Evolutionary conservation across 2,113 vertebrate genomes (phyloP).

Genomic region (Siphamia tubifer): DNA sequence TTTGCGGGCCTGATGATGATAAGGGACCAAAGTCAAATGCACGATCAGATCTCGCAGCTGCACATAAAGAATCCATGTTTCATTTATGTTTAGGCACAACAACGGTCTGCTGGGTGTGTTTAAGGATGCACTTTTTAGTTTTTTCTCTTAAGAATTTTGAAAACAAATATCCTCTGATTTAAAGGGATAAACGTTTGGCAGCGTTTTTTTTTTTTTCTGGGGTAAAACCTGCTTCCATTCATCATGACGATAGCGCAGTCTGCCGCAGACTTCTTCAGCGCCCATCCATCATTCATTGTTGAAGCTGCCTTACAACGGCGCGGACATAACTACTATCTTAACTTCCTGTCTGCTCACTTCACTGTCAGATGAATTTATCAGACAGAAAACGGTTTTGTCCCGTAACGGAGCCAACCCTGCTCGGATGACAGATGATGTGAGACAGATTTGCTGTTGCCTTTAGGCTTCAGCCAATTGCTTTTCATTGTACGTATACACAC

Average conservation of each 20-base stretch:
- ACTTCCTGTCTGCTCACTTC: conserved; percentile 1
- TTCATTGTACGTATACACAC: conserved; percentile 40
- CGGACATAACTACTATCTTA: not conserved
- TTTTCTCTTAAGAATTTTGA: not conserved
- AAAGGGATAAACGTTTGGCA: not conserved
- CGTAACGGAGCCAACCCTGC: not conserved
- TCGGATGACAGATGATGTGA: conserved; percentile 31
- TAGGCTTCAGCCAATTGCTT: conserved; percentile 20
- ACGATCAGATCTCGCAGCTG: not conserved
- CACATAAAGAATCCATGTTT: not conserved
- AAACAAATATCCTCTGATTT: not conserved
- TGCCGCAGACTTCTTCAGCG: not conserved
- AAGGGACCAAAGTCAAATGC: not conserved
- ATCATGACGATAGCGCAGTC: not conserved
- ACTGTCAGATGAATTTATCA: conserved; percentile 14
- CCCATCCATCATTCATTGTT: not conserved
- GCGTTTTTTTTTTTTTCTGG: not conserved
- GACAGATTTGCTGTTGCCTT: conserved; percentile 22
- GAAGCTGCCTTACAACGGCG: not conserved
- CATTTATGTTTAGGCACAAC: not conserved
- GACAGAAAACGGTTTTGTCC: not conserved
- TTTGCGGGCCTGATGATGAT: conserved; percentile 85
- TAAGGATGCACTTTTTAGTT: not conserved
- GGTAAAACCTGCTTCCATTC: not conserved
- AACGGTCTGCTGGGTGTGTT: not conserved